Evolutionary conservation across 1,140 invertebrate species (phyloP).

Genomic region (Cardiocondyla obscurior): DNA sequence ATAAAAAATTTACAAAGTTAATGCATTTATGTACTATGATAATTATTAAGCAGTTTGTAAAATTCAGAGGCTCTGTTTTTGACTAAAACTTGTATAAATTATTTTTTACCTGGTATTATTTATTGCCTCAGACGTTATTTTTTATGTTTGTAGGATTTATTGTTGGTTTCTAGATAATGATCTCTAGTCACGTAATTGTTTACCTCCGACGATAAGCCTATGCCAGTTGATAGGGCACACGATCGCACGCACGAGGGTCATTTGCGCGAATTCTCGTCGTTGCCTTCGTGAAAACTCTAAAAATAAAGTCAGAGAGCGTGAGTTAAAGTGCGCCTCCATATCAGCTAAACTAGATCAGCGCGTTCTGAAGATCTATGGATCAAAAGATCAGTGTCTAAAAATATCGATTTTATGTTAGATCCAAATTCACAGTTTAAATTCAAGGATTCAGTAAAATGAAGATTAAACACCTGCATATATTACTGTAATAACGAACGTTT

Average conservation of each 20-base stretch:
- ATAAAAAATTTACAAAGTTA: neutral
- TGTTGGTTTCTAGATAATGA: neutral
- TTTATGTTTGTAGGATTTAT: neutral
- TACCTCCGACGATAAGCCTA: neutral
- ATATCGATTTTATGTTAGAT: conserved; percentile 13
- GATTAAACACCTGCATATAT: neutral
- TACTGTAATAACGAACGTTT: neutral
- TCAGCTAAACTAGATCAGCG: conserved; percentile 4
- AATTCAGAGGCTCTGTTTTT: neutral
- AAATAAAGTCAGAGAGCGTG: conserved; percentile 42
- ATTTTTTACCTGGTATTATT: neutral
- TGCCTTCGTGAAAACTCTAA: conserved; percentile 35
- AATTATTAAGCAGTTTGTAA: neutral
- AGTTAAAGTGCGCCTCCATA: conserved; percentile 24
- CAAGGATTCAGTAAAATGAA: neutral
- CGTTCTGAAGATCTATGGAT: conserved; percentile 30
- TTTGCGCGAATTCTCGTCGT: conserved; percentile 22
- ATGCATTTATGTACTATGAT: neutral
- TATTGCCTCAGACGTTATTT: neutral
- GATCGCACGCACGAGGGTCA: conserved; percentile 27
- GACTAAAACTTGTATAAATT: neutral
- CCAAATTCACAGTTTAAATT: neutral
- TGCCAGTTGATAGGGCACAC: conserved; percentile 43
- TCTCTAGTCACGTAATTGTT: neutral
- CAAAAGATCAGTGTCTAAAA: conserved; percentile 23